Evolutionary conservation across 2,797 vertebrate genomes (phyloP), one percentile per base, ranked within the genome.

Genomic region (Perodicticus potto): DNA sequence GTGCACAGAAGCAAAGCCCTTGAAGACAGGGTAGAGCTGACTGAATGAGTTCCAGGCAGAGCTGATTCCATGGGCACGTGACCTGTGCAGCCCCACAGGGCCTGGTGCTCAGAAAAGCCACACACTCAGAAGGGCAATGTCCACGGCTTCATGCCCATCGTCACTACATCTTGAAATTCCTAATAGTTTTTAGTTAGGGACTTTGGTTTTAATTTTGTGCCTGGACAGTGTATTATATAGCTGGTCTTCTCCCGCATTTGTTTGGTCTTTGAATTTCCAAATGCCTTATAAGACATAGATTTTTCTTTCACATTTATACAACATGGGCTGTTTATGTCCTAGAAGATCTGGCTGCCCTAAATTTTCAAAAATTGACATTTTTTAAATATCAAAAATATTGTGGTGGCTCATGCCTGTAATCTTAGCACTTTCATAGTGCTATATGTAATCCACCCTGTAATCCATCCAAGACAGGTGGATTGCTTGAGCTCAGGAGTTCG

Each of bases 181-280:
- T 19, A 45, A 7, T 13, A 55, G 13, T 37, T 61, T 89, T 63
- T 61, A 40, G 65, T 25, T n/a, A 81, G 34, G 34, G 43, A 53
- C 14, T 34, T 2, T 4, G 8, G 45, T 29, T 59, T 76, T 61
- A 32, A 69, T 70, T 77, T 49, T 57, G 32, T 40, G 37, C 16
- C 4, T 5, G 59, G 20, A 17, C 61, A 40, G 22, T 53, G 43
- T 40, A 55, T 29, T 17, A 1, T 0, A 6, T 10, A 65, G 17
- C 80, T 78, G 40, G 14, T 57, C 37, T 29, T 27, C 45, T 61
- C 70, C 29, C 43, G 40, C 32, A 93, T 83, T 7, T 61, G 32
- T 70, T 82, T 67, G 16, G 82, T 95, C 81, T 55, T 4, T 55
- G 32, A 69, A 77, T 81, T 73, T 92, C 45, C 69, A 90, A 59